Percentiles rank a stretch among this genome's conserved stretches.
Evolutionary conservation across 2,888 invertebrate genomes (phyloP).

Genomic region (Candidula unifasciata): DNA sequence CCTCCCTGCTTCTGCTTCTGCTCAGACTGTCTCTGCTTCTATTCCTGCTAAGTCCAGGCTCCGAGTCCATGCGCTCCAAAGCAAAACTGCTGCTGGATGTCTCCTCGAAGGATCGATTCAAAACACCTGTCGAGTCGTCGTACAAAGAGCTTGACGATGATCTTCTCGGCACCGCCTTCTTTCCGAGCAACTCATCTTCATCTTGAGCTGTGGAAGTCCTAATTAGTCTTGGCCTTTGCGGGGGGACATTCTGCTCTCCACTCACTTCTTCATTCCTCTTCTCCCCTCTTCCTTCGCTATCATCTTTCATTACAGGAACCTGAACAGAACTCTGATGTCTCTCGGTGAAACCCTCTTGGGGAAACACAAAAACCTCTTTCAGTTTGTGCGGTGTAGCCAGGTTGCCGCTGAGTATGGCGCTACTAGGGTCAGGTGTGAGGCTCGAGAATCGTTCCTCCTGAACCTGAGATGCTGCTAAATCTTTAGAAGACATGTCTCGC

Average conservation of each 20-base stretch:
- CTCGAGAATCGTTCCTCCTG: background rate
- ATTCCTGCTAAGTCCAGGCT: conserved; percentile 2
- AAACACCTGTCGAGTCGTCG: background rate
- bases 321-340: background rate
- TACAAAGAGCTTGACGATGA: background rate
- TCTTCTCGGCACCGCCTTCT: background rate
- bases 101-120: conserved; percentile 44
- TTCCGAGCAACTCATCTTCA: background rate
- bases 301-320: background rate
- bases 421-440: background rate
- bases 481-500: conserved; percentile 30
- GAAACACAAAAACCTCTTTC: conserved; percentile 32
- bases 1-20: conserved; percentile 14
- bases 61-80: conserved; percentile 33
- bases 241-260: background rate
- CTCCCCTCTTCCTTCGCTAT: background rate
- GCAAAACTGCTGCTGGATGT: conserved; percentile 16
- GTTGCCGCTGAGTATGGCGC: conserved; percentile 44
- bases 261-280: background rate
- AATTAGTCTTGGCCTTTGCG: conserved; percentile 17
- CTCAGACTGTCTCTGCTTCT: conserved; percentile 11
- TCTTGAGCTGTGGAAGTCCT: conserved; percentile 34
- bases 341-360: background rate
- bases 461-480: background rate
- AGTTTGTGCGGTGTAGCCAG: conserved; percentile 28